Evolutionary conservation across 2,888 invertebrate species (phyloP).

Genomic region (Dorcus hopei): DNA sequence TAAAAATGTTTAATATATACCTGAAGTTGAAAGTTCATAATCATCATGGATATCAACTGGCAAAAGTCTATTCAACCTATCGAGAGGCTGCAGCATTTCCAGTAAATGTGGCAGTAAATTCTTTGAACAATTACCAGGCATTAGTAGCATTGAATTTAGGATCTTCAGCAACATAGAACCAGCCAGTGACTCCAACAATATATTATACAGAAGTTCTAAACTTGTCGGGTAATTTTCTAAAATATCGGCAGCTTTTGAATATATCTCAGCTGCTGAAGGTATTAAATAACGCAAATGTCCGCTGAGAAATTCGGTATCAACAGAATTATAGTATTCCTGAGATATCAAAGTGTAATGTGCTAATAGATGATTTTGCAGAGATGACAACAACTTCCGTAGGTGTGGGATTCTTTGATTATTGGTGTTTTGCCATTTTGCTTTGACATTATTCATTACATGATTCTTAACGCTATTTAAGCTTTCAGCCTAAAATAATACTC

Average conservation of each 20-base stretch:
- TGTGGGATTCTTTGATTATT: conserved; percentile 43
- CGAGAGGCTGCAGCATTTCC: conserved; percentile 46
- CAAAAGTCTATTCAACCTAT: conserved; percentile 46
- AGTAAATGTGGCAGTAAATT: conserved; percentile 44
- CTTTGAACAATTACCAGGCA: conserved; percentile 49
- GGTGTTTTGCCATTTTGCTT: conserved; percentile 36
- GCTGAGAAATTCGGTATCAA: conserved; percentile 31
- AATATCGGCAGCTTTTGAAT: conserved; percentile 41
- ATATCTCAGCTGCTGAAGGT: conserved; percentile 39
- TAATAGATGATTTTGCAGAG: conserved; percentile 59
- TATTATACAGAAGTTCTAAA: conserved; percentile 48
- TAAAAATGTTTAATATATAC: conserved; percentile 19
- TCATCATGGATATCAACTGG: conserved; percentile 44
- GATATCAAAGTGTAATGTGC: conserved; percentile 48
- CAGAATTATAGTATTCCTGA: conserved; percentile 10
- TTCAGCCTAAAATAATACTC: conserved; percentile 38
- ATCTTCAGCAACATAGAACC: conserved; percentile 59
- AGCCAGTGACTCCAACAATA: conserved; percentile 55
- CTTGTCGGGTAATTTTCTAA: conserved; percentile 42
- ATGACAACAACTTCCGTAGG: conserved; percentile 54
- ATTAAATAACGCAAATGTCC: conserved; percentile 41
- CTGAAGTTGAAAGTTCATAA: conserved; percentile 32
- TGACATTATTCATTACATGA: conserved; percentile 35
- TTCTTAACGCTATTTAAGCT: conserved; percentile 36
- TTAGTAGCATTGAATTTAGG: conserved; percentile 55